Evolutionary conservation across 2,113 vertebrate species (phyloP), one percentile per base, ranked within the genome.

Genomic region (Cyphomyrus discorhynchus): DNA sequence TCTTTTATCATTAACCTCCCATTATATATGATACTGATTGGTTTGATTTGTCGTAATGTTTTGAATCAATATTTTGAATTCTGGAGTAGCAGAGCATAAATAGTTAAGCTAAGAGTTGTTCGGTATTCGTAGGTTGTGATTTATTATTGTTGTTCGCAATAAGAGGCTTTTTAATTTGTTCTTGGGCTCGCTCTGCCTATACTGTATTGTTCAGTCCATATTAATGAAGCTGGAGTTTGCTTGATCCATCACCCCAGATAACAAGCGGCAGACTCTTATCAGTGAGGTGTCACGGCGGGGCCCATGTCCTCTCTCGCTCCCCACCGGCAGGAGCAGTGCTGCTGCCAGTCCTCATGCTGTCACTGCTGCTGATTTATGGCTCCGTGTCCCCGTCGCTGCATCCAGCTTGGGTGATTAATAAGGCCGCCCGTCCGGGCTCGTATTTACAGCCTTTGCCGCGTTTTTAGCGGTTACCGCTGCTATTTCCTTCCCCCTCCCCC

Each of bases 321-420:
- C 85, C 85, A 53, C 85, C 31, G 27, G 85, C 50, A 87, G 31
- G n/a, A 35, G 85, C 50, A 19, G 49, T 8, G 3, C 15, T 17
- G 50, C 85, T 53, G 85, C 85, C 85, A 87, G 85, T 87, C 85
- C 50, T 87, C 85, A 52, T 1, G 85, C 85, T 87, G 85, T 56
- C 85, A 53, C 31, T 0, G 85, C 50, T 19, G 49, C 85, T 87
- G 85, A 87, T 87, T 87, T 87, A 87, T 87, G 85, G 85, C 85
- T 87, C 85, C 6, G 5, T 56, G 49, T 53, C 50, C 47, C 24
- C 1, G 31, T 87, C 85, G 31, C 85, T 52, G 50, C 85, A 87
- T 47, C 85, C 85, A 53, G 85, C 85, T 87, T n/a, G n/a, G 85
- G 85, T 87, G 85, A 87, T 87, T 87, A 87, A 87, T 87, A 87